Evolutionary conservation across 2,113 vertebrate genomes (phyloP), one percentile per base, ranked within the genome.

Genomic region (Scomber japonicus): DNA sequence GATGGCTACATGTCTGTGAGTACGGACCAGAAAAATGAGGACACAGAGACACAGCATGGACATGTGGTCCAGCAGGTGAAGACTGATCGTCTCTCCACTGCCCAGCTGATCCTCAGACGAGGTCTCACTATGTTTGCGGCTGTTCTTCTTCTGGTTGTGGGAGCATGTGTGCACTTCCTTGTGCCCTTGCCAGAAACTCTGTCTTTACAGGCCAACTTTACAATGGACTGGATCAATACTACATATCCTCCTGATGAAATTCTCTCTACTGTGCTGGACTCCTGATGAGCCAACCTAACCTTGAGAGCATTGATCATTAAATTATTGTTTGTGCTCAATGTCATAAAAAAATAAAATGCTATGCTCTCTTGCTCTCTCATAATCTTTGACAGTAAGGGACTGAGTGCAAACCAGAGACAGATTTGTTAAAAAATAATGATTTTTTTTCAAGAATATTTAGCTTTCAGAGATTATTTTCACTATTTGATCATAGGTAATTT

Each of bases 51-150:
- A 5, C 45, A 74, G n/a, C 46, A 53, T 13, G 81, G 1, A 19
- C 68, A 40, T 56, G 59, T 13, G 24, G 48, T 31, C 27, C 66
- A 48, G 69, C 74, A 55, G 40, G 30, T 55, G 54, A 69, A 63
- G 15, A 57, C 7, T 15, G 30, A 35, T 3, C 70, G 2, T 54
- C 92, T 95, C 44, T 92, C 94, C 16, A 68, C 82, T 11, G 50
- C 81, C 30, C 94, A 95, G 90, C 89, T 96, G 81, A 19, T 96
- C 31, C 16, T 96, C 80, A 84, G 93, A 10, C 87, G 94, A 81
- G 93, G 94, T 44, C 71, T 94, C 68, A 74, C 79, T 35, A 13
- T 83, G 31, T 78, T 94, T 14, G 88, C 69, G 8, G 88, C 88
- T 4, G 31, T 93, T 27, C 55, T 75, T 15, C 67, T 94, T 7